Evolutionary conservation across 2,797 vertebrate species (phyloP).

Genomic region (Triplophysa bombifrons): DNA sequence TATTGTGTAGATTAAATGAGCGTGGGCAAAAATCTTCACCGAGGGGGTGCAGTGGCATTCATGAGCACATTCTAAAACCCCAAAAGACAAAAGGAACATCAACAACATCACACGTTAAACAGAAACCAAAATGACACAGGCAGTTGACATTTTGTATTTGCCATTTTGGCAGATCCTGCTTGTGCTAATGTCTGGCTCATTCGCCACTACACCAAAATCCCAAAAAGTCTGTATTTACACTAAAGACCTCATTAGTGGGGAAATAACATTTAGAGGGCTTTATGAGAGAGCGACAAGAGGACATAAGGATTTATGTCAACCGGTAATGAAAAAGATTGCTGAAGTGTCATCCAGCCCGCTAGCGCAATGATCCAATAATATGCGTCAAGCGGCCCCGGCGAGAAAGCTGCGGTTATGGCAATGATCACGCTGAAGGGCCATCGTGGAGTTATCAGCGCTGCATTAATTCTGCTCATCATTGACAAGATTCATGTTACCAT

Average conservation of each 20-base stretch:
- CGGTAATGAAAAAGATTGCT: slow-evolving; percentile 60
- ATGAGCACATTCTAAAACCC: neutral
- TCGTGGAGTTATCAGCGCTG: slow-evolving; percentile 55
- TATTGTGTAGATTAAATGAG: too few relatives aligned
- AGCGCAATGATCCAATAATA: slow-evolving; percentile 57
- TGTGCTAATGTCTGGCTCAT: slow-evolving; percentile 36
- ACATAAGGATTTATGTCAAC: slow-evolving; percentile 54
- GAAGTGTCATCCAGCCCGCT: slow-evolving; percentile 56
- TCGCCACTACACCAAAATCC: slow-evolving; percentile 26
- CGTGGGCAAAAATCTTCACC: too few relatives aligned
- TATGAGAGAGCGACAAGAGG: slow-evolving; percentile 54
- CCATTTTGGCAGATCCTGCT: slow-evolving; percentile 8
- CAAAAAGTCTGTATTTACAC: slow-evolving; percentile 47
- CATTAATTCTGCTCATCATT: slow-evolving; percentile 54
- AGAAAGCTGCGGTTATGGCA: slow-evolving; percentile 56
- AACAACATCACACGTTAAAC: neutral
- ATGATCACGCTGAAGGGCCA: slow-evolving; percentile 56
- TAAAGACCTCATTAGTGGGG: slow-evolving; percentile 55
- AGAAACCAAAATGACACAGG: neutral
- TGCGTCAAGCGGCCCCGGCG: slow-evolving; percentile 42
- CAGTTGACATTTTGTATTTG: neutral
- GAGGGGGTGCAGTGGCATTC: neutral
- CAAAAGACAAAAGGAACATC: neutral
- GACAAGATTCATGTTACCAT: slow-evolving; percentile 38
- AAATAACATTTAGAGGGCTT: slow-evolving; percentile 56